Conservation (phyloP, 2,797 vertebrate species). For the Ispidina picta region DNA sequence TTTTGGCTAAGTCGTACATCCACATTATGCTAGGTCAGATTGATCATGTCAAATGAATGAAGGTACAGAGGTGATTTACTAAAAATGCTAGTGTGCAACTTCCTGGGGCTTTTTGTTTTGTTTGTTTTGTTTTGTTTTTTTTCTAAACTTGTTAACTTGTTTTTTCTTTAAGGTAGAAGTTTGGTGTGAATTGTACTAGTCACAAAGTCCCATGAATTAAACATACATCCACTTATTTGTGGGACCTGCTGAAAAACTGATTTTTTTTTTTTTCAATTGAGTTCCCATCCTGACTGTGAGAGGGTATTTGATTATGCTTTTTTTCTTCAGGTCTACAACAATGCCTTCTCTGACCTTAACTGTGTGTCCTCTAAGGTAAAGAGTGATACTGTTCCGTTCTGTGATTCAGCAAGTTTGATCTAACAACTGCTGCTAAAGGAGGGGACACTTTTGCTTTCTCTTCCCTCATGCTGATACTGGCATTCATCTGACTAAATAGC, state of each 20-base stretch:
- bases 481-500: neutral
- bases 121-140: no score
- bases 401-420: neutral
- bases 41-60: neutral
- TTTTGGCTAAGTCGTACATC: neutral
- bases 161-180: neutral
- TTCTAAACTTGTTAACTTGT: no score
- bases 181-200: neutral
- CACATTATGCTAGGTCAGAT: neutral
- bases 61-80: neutral
- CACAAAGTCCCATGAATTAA: neutral
- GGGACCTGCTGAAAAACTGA: neutral
- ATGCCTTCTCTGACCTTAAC: neutral
- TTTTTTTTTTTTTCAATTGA: neutral
- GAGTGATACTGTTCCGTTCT: neutral
- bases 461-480: rapidly evolving
- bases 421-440: neutral
- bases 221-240: neutral
- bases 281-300: neutral
- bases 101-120: neutral
- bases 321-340: neutral
- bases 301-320: neutral
- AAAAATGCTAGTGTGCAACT: neutral
- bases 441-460: neutral
- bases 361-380: neutral